Percentiles rank a stretch among this genome's conserved stretches.
Conservation (phyloP, 2,888 invertebrate species). For the Clanis bilineata region DNA sequence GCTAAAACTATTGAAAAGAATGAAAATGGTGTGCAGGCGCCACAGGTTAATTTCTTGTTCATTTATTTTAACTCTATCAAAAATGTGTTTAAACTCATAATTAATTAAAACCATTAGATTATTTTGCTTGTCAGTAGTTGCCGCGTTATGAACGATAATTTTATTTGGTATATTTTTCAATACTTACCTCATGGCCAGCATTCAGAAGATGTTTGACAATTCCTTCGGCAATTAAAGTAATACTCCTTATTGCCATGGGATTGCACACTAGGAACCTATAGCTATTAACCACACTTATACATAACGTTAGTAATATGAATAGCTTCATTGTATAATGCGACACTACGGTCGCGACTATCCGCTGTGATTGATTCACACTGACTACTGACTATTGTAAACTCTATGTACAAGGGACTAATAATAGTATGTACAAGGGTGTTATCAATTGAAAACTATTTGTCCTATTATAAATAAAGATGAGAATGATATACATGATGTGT, state of each 20-base stretch:
- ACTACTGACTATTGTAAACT: no score
- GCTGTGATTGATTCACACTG: no score
- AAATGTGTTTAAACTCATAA: no score
- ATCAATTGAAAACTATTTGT: not conserved
- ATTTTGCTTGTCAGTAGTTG: no score
- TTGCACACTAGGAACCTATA: conserved; percentile 38
- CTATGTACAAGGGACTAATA: no score
- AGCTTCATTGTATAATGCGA: not conserved
- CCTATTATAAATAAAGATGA: no score
- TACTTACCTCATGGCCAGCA: conserved; percentile 47
- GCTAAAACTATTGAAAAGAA: no score
- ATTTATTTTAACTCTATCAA: no score
- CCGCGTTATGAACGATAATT: not conserved
- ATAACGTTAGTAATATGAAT: not conserved
- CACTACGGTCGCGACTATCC: not conserved
- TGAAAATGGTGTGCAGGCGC: no score
- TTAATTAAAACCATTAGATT: no score
- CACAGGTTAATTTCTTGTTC: no score
- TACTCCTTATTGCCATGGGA: conserved; percentile 37
- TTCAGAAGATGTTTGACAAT: conserved; percentile 36
- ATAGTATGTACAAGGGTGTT: not conserved
- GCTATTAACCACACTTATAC: conserved; percentile 10
- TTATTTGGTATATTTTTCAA: not conserved
- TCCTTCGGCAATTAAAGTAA: conserved; percentile 38
- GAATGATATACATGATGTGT: no score